These are phyloP conservation scores for Hormaphis cornu DNA, from an alignment of 1,140 invertebrate species.

Conservation along the genomic window DNA sequence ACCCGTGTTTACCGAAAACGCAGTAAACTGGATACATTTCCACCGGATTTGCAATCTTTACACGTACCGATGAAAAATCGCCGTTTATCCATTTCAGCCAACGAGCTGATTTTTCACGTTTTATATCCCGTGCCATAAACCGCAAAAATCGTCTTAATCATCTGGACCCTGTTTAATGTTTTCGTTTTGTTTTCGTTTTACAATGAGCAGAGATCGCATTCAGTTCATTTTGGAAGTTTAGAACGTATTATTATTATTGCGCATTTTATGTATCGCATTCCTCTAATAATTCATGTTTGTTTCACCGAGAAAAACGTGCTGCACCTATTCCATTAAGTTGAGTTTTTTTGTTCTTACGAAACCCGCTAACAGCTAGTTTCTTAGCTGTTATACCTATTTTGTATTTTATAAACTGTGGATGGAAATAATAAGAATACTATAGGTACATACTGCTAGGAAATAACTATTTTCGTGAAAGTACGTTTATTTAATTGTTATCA, in stretches of 20 bases:
- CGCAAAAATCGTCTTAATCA: slow-evolving; percentile 3
- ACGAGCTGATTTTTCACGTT: slow-evolving; percentile 18
- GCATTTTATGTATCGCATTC: too few relatives aligned
- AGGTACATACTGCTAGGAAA: too few relatives aligned
- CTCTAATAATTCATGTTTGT: too few relatives aligned
- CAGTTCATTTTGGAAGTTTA: background rate
- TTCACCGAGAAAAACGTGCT: too few relatives aligned
- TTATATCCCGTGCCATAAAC: slow-evolving; percentile 7
- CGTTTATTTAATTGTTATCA: too few relatives aligned
- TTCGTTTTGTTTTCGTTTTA: background rate
- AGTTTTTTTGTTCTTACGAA: too few relatives aligned
- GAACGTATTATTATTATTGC: background rate
- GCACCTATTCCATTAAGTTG: too few relatives aligned
- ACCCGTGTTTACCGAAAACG: background rate
- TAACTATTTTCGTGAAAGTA: too few relatives aligned
- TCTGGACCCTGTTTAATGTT: background rate
- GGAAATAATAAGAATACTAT: too few relatives aligned
- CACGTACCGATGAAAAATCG: slow-evolving; percentile 27
- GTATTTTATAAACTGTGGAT: too few relatives aligned
- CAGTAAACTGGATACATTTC: background rate
- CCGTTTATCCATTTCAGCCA: slow-evolving; percentile 3
- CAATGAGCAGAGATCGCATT: background rate
- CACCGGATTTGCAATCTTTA: background rate
- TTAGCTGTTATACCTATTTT: too few relatives aligned
- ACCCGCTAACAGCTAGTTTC: too few relatives aligned